Evolutionary conservation across 2,113 vertebrate genomes (phyloP).

Genomic region (Perccottus glenii): DNA sequence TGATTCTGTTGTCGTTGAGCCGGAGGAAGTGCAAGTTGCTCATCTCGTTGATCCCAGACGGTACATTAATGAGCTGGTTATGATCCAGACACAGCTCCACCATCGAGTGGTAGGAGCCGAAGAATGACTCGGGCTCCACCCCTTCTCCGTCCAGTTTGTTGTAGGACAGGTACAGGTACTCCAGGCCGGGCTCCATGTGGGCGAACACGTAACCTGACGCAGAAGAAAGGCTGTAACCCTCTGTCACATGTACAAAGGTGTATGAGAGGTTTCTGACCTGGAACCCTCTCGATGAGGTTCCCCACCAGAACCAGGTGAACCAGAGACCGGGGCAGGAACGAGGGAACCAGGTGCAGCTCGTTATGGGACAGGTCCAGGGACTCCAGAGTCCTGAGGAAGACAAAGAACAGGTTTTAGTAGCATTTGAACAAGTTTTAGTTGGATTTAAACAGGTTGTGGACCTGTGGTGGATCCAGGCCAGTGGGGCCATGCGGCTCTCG

Average conservation of each 20-base stretch:
- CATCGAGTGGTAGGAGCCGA: slow-evolving; percentile 87
- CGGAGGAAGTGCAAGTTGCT: slow-evolving; percentile 88
- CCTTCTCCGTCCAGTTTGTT: slow-evolving; percentile 89
- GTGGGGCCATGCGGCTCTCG: slow-evolving; percentile 88
- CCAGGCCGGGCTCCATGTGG: slow-evolving; percentile 92
- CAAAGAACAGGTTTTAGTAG: neutral
- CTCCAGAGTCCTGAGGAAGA: slow-evolving; percentile 86
- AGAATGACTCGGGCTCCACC: slow-evolving; percentile 89
- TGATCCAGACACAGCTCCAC: slow-evolving; percentile 94
- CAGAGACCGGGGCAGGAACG: slow-evolving; percentile 91
- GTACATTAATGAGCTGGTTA: slow-evolving; percentile 87
- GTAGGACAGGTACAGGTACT: slow-evolving; percentile 95
- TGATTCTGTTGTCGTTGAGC: slow-evolving; percentile 92
- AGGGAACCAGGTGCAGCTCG: slow-evolving; percentile 91
- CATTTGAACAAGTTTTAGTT: too few relatives aligned
- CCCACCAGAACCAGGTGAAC: slow-evolving; percentile 91
- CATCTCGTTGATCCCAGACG: slow-evolving; percentile 90
- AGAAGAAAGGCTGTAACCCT: neutral
- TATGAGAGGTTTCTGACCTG: slow-evolving; percentile 58
- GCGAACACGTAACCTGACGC: slow-evolving; percentile 88
- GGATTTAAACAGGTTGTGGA: slow-evolving; percentile 44
- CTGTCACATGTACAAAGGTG: too few relatives aligned
- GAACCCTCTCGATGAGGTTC: slow-evolving; percentile 94
- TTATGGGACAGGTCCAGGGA: slow-evolving; percentile 96
- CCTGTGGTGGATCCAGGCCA: slow-evolving; percentile 96